Evolutionary conservation across 2,797 vertebrate genomes (phyloP).

Genomic region (Chaenodraco wilsoni): DNA sequence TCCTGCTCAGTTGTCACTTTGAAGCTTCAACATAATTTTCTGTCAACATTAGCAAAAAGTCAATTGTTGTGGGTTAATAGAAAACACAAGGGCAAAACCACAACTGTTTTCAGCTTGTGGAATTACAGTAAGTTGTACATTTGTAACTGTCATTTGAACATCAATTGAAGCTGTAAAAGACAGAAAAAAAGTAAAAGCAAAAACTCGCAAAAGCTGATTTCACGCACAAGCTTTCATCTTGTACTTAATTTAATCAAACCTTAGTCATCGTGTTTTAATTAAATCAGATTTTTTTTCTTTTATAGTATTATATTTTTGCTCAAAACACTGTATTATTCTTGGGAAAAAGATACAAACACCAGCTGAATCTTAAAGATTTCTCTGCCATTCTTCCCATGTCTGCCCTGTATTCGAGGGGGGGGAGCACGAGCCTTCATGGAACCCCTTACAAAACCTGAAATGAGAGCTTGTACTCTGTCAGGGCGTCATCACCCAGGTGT

Average conservation of each 20-base stretch:
- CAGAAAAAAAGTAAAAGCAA: neutral
- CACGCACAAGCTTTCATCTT: constrained; percentile 10
- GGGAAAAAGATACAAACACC: constrained; percentile 11
- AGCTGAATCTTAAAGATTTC: neutral
- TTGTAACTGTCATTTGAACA: neutral
- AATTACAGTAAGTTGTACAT: neutral
- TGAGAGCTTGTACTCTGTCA: constrained; percentile 71
- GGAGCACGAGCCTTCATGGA: constrained; percentile 21
- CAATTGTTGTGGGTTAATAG: constrained; percentile 1
- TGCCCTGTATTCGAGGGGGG: neutral
- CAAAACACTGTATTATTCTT: neutral
- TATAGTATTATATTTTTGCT: constrained; percentile 3
- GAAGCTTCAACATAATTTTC: no score
- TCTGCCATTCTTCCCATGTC: constrained; percentile 5
- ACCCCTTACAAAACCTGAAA: constrained; percentile 73
- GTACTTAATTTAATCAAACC: neutral
- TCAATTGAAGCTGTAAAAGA: neutral
- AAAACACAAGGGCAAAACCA: neutral
- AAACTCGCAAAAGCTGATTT: constrained; percentile 11
- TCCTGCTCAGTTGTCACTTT: neutral
- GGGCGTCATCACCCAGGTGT: constrained; percentile 83
- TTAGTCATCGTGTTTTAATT: neutral
- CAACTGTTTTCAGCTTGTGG: constrained; percentile 1
- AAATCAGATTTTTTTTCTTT: constrained; percentile 1
- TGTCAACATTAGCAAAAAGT: neutral